A percentile compares a stretch with the other conserved stretches of the same genome.
Conservation (phyloP, 2,797 vertebrate species). For the Myotis findleyi region DNA sequence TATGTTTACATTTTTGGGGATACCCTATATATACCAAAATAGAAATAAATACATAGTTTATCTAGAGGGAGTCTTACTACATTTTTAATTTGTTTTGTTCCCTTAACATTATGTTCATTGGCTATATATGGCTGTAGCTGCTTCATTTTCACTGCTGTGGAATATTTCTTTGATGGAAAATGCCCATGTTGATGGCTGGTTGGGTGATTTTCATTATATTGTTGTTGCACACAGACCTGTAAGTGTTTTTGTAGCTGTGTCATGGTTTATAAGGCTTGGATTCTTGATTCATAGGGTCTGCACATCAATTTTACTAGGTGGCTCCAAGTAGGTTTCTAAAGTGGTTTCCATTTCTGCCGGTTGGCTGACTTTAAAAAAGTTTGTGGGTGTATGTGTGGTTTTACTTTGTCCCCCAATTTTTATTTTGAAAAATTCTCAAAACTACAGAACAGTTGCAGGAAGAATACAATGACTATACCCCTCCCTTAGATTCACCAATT, state of each 20-base stretch:
- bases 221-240: neutral
- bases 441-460: neutral
- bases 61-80: conserved; percentile 6
- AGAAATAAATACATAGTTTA: neutral
- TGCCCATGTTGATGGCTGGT: neutral
- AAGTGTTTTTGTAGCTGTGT: neutral
- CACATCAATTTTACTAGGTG: conserved; percentile 46
- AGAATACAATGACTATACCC: neutral
- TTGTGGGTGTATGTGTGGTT: neutral
- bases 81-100: conserved; percentile 36
- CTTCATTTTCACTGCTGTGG: conserved; percentile 1
- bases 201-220: conserved; percentile 44
- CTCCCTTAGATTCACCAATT: conserved; percentile 3
- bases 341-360: conserved; percentile 12
- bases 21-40: neutral
- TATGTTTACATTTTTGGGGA: too few species aligned
- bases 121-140: neutral
- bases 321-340: neutral
- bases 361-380: conserved; percentile 28
- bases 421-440: conserved; percentile 44
- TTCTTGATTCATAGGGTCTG: conserved; percentile 45
- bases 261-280: neutral
- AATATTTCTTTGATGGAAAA: conserved; percentile 51
- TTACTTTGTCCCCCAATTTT: conserved; percentile 18
- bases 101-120: conserved; percentile 17